Conservation (phyloP, 2,888 invertebrate species). For the Idaea aversata region DNA sequence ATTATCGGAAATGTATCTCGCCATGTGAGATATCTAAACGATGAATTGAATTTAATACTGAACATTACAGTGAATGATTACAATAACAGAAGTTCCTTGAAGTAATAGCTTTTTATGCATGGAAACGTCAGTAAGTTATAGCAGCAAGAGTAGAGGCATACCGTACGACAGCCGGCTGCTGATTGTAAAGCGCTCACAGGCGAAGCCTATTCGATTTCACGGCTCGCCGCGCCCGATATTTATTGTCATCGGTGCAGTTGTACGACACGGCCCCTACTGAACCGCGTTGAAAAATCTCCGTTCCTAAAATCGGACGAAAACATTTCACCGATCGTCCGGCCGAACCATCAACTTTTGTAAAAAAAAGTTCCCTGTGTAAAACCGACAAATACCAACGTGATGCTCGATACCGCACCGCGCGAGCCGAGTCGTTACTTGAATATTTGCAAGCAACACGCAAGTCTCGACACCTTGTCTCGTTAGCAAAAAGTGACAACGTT, state of each 20-base stretch:
- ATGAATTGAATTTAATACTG: background rate
- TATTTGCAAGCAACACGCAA: constrained; percentile 49
- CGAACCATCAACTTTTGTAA: constrained; percentile 50
- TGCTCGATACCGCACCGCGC: constrained; percentile 27
- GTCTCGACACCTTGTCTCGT: constrained; percentile 74
- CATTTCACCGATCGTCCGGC: constrained; percentile 57
- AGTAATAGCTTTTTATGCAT: constrained; percentile 61
- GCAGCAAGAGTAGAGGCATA: constrained; percentile 50
- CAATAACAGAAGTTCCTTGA: constrained; percentile 14
- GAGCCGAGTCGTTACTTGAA: constrained; percentile 58
- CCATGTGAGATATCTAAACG: background rate
- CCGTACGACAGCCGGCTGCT: constrained; percentile 73
- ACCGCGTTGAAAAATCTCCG: constrained; percentile 76
- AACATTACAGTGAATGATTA: background rate
- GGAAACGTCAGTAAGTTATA: constrained; percentile 67
- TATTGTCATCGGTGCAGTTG: constrained; percentile 80
- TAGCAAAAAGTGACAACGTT: constrained; percentile 72
- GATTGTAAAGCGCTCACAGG: constrained; percentile 80
- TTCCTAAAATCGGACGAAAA: constrained; percentile 71
- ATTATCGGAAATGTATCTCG: constrained; percentile 10
- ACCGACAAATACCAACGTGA: constrained; percentile 40
- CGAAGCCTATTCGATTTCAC: constrained; percentile 81
- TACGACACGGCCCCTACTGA: constrained; percentile 78
- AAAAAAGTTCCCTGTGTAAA: constrained; percentile 46
- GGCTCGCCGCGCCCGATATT: constrained; percentile 78